Conservation (phyloP, 2,113 vertebrate genomes). For the Erinaceus europaeus region DNA sequence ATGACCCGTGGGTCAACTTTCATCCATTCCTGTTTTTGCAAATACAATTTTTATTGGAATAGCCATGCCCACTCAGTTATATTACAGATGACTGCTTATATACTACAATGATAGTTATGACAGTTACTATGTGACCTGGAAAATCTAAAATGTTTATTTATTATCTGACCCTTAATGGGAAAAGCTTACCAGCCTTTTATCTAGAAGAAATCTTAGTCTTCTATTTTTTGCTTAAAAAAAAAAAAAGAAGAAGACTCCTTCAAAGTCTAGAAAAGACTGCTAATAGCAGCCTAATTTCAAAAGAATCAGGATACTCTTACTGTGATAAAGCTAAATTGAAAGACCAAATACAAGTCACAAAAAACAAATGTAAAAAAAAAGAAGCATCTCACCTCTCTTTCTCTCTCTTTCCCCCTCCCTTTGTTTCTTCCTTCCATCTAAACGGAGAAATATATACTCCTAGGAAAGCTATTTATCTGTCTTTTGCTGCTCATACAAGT, state of each 20-base stretch:
- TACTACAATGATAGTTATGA: background rate
- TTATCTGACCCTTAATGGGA: background rate
- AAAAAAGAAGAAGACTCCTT: background rate
- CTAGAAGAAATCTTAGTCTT: background rate
- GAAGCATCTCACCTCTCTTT: too few species aligned
- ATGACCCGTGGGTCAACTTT: background rate
- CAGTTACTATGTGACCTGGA: background rate
- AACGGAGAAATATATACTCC: too few species aligned
- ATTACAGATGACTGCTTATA: background rate
- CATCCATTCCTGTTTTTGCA: background rate
- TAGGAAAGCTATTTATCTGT: too few species aligned
- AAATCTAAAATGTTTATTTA: background rate
- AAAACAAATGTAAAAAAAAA: background rate
- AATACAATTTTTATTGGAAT: conserved; percentile 12
- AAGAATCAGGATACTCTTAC: background rate
- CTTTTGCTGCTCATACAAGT: too few species aligned
- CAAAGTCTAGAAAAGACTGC: background rate
- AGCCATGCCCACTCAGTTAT: background rate
- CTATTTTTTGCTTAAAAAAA: background rate
- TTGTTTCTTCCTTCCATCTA: too few species aligned
- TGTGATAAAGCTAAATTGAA: background rate
- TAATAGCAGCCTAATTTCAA: background rate
- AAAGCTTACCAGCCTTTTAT: background rate
- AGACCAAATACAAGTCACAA: conserved; percentile 19
- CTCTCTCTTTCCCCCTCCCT: too few species aligned